Percentiles rank a stretch among this genome's conserved stretches.
phyloP scores from a whole-genome alignment of 2,888 invertebrate species.

The Noctua fimbriata region DNA sequence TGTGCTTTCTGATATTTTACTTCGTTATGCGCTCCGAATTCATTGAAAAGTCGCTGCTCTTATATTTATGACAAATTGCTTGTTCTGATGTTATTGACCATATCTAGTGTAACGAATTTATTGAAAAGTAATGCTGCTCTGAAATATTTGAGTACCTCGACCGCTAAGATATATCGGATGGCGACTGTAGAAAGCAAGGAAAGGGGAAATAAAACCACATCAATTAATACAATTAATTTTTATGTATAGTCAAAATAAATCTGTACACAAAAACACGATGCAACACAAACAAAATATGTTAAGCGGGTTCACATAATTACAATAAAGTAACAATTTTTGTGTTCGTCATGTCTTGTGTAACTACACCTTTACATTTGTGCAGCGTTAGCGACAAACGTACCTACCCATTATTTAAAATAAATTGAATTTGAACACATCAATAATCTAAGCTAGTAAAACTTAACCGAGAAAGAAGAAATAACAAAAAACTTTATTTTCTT shows the following conservation, averaged over 20 bases:
- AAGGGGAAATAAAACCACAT: constrained; percentile 57
- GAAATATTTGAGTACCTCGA: no score
- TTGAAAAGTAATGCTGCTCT: no score
- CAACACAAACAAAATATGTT: constrained; percentile 51
- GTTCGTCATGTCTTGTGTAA: constrained; percentile 36
- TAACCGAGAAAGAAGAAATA: constrained; percentile 21
- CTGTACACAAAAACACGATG: constrained; percentile 61
- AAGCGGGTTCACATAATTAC: constrained; percentile 53
- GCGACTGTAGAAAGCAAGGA: not conserved
- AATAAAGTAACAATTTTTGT: constrained; percentile 43
- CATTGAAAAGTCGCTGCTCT: no score
- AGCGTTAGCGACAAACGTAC: constrained; percentile 46
- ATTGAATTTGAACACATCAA: constrained; percentile 18
- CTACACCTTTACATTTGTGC: constrained; percentile 60
- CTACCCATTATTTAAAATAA: constrained; percentile 15
- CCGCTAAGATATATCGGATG: no score
- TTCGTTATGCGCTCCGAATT: no score
- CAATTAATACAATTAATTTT: constrained; percentile 66
- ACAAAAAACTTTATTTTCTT: not conserved
- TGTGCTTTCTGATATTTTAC: no score
- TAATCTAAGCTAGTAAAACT: constrained; percentile 33
- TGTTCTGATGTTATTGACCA: no score
- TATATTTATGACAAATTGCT: no score
- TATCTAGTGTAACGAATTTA: no score
- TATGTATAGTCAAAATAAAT: constrained; percentile 66